These are phyloP conservation scores for Pangasius krempfi DNA, from an alignment of 2,797 vertebrate species.

Conservation along the genomic window DNA sequence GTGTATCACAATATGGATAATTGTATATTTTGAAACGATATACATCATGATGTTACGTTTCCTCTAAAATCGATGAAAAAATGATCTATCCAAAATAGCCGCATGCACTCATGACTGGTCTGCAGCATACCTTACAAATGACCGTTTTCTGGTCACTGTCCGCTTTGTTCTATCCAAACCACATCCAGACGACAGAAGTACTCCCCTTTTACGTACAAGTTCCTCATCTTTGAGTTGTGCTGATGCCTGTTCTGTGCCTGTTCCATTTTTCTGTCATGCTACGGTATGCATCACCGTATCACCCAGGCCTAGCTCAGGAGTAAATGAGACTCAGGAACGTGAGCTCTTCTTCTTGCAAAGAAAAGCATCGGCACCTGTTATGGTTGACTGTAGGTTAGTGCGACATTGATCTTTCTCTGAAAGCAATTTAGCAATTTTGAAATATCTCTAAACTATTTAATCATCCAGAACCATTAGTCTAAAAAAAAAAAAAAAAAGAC, in stretches of 20 bases:
- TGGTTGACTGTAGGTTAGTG: too few relatives aligned
- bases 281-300: too few relatives aligned
- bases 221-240: background rate
- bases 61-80: background rate
- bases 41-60: too few relatives aligned
- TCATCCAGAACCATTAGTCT: background rate
- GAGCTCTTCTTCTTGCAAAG: too few relatives aligned
- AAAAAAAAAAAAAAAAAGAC: background rate
- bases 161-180: background rate
- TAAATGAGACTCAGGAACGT: background rate
- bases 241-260: background rate
- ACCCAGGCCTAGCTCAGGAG: background rate
- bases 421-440: too few relatives aligned
- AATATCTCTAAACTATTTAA: too few relatives aligned
- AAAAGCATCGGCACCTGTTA: too few relatives aligned
- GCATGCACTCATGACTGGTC: background rate
- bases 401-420: too few relatives aligned
- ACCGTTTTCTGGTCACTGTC: background rate
- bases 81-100: background rate
- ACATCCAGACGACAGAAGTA: background rate
- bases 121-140: background rate
- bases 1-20: background rate
- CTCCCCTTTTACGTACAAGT: background rate
- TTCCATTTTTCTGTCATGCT: too few relatives aligned
- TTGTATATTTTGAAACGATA: too few relatives aligned